phyloP scores from a whole-genome alignment of 2,888 invertebrate species.

The Digitonthophagus gazella region DNA sequence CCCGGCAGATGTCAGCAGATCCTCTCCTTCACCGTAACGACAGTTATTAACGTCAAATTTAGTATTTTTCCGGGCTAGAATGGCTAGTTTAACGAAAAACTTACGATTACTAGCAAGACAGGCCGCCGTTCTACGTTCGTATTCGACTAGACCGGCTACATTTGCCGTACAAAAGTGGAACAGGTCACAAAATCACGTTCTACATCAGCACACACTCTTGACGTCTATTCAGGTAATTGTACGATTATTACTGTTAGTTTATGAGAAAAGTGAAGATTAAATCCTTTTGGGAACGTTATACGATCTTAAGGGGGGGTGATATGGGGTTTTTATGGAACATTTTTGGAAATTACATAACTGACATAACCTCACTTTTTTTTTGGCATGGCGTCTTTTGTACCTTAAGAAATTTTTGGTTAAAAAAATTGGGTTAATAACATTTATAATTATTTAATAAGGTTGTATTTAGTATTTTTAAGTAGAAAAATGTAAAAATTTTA shows the following conservation, averaged over 20 bases:
- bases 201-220: constrained; percentile 26
- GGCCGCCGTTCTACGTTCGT: constrained; percentile 32
- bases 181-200: constrained; percentile 27
- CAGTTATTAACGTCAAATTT: constrained; percentile 3
- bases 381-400: constrained; percentile 1
- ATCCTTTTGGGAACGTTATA: not conserved
- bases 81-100: constrained; percentile 38
- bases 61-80: constrained; percentile 29
- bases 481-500: too few species aligned
- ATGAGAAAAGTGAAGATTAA: too few species aligned
- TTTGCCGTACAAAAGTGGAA: constrained; percentile 33
- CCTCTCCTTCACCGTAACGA: not conserved
- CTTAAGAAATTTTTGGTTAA: not conserved
- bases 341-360: constrained; percentile 23
- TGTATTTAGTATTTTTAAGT: too few species aligned
- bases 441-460: too few species aligned
- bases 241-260: not conserved
- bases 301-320: not conserved
- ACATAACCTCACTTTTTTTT: constrained; percentile 24
- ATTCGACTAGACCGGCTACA: constrained; percentile 33
- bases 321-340: constrained; percentile 1
- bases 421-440: too few species aligned
- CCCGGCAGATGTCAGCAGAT: not conserved
- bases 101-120: constrained; percentile 35
- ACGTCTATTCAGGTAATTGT: constrained; percentile 38